phyloP scores from a whole-genome alignment of 2,888 invertebrate species.

The Spicauda simplicius region DNA sequence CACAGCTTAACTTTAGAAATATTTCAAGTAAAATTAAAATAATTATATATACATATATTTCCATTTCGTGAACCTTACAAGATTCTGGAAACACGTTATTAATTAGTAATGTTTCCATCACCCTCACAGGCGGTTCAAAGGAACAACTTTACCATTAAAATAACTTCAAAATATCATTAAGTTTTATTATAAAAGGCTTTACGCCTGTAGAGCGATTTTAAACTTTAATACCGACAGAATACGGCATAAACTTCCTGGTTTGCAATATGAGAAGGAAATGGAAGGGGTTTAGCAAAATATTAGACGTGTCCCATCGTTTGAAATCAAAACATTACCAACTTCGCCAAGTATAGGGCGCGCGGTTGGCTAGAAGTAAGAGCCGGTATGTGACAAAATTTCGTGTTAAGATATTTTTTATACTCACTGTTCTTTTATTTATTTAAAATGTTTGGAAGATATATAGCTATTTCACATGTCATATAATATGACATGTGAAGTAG shows the following conservation, averaged over 20 bases:
- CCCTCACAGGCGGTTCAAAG: constrained; percentile 48
- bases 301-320: constrained; percentile 75
- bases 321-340: constrained; percentile 75
- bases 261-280: constrained; percentile 29
- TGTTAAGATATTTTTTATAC: too few relatives aligned
- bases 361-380: constrained; percentile 41
- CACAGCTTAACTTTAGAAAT: too few relatives aligned
- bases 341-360: constrained; percentile 53
- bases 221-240: constrained; percentile 40
- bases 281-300: constrained; percentile 65
- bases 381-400: constrained; percentile 46
- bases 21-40: neutral
- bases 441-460: too few relatives aligned
- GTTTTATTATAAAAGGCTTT: constrained; percentile 41
- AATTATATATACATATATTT: neutral
- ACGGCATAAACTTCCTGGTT: constrained; percentile 20
- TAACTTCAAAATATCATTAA: constrained; percentile 59
- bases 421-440: too few relatives aligned
- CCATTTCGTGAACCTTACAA: neutral
- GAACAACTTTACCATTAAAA: constrained; percentile 60
- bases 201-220: neutral
- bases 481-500: too few relatives aligned
- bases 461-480: too few relatives aligned
- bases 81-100: constrained; percentile 37
- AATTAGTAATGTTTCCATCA: constrained; percentile 61